These are phyloP conservation scores for Aspidiotus destructor DNA, from an alignment of 2,888 invertebrate genomes.

Conservation along the genomic window DNA sequence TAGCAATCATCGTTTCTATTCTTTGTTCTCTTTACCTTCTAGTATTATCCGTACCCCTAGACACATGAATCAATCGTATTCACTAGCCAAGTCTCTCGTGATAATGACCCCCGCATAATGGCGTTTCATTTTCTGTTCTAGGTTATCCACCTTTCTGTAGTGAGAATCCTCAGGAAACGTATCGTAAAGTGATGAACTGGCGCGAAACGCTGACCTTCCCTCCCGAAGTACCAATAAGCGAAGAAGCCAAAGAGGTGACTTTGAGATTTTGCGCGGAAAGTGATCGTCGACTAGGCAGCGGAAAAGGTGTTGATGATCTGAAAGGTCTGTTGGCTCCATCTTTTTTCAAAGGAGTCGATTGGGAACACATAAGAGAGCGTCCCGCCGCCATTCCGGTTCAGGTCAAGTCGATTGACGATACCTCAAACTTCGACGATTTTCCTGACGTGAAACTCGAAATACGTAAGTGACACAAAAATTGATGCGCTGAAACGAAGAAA, in stretches of 20 bases:
- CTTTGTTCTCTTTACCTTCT: too few relatives aligned
- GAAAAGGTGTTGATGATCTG: constrained; percentile 86
- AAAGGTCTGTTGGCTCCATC: constrained; percentile 58
- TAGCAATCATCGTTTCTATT: too few relatives aligned
- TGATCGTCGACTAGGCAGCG: constrained; percentile 67
- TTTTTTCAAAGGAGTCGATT: constrained; percentile 96
- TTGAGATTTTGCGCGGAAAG: constrained; percentile 94
- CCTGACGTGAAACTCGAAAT: constrained; percentile 97
- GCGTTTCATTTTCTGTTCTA: constrained; percentile 38
- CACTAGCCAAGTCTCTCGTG: too few relatives aligned
- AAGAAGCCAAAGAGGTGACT: constrained; percentile 92
- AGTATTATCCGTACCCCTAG: too few relatives aligned
- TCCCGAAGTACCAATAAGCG: constrained; percentile 97
- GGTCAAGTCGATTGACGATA: constrained; percentile 97
- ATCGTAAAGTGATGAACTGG: constrained; percentile 99
- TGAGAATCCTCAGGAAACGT: constrained; percentile 94
- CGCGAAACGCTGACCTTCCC: constrained; percentile 95
- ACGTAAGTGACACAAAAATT: constrained; percentile 60
- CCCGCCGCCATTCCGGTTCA: constrained; percentile 97
- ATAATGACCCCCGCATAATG: not conserved
- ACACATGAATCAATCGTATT: too few relatives aligned
- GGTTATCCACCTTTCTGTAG: constrained; percentile 99
- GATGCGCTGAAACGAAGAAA: not conserved
- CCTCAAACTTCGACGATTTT: constrained; percentile 99
- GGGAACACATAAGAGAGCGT: constrained; percentile 96